Base-by-base conservation (phyloP, 2,113 vertebrate species). In the Sceloporus tristichus region DNA sequence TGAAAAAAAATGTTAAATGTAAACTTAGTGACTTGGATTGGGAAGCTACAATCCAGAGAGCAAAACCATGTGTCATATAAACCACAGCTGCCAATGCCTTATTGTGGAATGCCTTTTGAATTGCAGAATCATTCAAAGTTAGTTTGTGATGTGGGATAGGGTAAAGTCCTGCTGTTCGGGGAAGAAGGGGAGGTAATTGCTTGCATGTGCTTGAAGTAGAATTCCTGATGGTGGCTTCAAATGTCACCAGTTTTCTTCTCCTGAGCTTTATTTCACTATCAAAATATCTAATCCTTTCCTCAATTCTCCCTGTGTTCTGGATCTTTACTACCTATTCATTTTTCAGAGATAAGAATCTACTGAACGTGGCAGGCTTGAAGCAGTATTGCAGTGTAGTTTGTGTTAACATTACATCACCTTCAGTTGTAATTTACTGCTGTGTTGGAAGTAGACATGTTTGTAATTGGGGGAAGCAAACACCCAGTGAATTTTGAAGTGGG, bases 251-350 rank as follows among this genome's bases (percentile, higher is more conserved):
- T 73, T 68, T 78, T 53, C 91, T 87, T 38, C 91, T 4, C 79
- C 85, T 11, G 75, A 76, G 78, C 42, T 71, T 48, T 75, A 34
- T 89, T 91, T 71, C 80, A 56, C 3, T 76, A 90, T 73, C 23
- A 65, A 23, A 84, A 85, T 4, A 25, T 71, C 59, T 84, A 21
- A 6, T 74, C 6, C 4, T 1, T 0, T 18, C 25, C 90, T 91
- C 89, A 91, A 21, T 91, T 84, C 80, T 89, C 70, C 87, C 85
- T 81, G 66, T 56, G 42, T 62, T 92, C 54, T 88, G 87, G 66
- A 74, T 34, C 92, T 79, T 62, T 88, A 84, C 65, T 23, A 13
- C 75, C 73, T 88, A 11, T 82, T 40, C 89, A 21, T 94, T 90
- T 85, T 0, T 0, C 5, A 66, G 86, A 90, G 27, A 10, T n/a